Percentiles rank a stretch among this genome's conserved stretches.
Evolutionary conservation across 2,797 vertebrate genomes (phyloP).

Genomic region (Lagorchestes hirsutus): DNA sequence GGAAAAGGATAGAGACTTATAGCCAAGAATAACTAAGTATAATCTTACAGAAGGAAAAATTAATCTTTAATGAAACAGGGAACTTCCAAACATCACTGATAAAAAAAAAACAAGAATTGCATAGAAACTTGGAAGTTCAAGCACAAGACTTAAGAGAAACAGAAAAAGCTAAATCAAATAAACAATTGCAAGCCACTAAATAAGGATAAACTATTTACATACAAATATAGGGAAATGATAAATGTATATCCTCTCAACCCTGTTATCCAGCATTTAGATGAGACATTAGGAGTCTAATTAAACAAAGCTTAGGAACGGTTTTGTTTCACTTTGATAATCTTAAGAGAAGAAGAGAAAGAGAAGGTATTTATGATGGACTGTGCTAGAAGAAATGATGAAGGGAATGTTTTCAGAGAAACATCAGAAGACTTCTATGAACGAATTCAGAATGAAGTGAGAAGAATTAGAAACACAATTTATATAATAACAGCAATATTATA

Average conservation of each 20-base stretch:
- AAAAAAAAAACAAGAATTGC: background rate
- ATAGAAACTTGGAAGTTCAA: background rate
- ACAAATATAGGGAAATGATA: background rate
- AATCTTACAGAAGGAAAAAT: background rate
- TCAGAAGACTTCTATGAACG: background rate
- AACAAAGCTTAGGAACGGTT: background rate
- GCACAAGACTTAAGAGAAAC: background rate
- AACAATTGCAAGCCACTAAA: background rate
- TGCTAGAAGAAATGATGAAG: background rate
- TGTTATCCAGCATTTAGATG: background rate
- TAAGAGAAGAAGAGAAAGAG: background rate
- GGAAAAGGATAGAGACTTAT: background rate
- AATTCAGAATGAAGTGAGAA: background rate
- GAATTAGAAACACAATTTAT: background rate
- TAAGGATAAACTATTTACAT: background rate
- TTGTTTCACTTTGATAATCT: background rate
- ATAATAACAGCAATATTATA: background rate
- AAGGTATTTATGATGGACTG: background rate
- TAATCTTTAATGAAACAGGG: background rate
- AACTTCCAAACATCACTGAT: background rate
- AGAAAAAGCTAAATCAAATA: background rate
- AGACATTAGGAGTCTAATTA: background rate
- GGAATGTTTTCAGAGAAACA: background rate
- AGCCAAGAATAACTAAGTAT: background rate
- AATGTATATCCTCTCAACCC: background rate